Conservation (phyloP, 2,888 invertebrate genomes). For the Papilio demoleus region DNA sequence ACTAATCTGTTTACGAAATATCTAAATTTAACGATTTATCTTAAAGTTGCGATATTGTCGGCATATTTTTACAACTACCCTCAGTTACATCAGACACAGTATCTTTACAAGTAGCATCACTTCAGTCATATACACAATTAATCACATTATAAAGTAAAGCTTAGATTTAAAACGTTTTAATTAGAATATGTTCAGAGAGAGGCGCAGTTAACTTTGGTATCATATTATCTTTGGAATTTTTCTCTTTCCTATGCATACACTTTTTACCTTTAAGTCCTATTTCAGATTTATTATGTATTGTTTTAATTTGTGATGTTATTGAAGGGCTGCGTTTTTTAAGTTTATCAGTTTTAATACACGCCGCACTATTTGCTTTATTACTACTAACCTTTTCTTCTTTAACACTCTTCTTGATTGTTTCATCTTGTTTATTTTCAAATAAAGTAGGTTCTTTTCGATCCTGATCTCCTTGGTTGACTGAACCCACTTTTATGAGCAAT, state of each 20-base stretch:
- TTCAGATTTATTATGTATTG: slow-evolving; percentile 76
- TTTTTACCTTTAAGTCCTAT: slow-evolving; percentile 72
- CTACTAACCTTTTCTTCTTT: slow-evolving; percentile 46
- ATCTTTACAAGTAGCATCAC: slow-evolving; percentile 25
- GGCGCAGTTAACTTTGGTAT: slow-evolving; percentile 66
- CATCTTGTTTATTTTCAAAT: slow-evolving; percentile 49
- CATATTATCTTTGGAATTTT: slow-evolving; percentile 61
- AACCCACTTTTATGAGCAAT: slow-evolving; percentile 56
- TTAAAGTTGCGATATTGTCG: slow-evolving; percentile 76
- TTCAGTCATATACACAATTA: slow-evolving; percentile 31
- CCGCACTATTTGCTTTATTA: slow-evolving; percentile 48
- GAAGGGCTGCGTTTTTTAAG: slow-evolving; percentile 71
- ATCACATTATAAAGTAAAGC: slow-evolving; percentile 40
- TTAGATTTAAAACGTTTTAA: slow-evolving; percentile 70
- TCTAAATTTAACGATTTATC: slow-evolving; percentile 46
- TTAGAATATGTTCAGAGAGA: slow-evolving; percentile 69
- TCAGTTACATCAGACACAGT: slow-evolving; percentile 45
- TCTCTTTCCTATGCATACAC: slow-evolving; percentile 70
- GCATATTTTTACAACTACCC: slow-evolving; percentile 64
- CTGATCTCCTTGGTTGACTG: slow-evolving; percentile 46
- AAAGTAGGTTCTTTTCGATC: slow-evolving; percentile 47
- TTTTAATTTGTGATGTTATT: slow-evolving; percentile 72
- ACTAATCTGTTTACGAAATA: slow-evolving; percentile 46
- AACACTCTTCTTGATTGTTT: slow-evolving; percentile 44
- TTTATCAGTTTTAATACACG: slow-evolving; percentile 63